Conservation (phyloP, 2,113 vertebrate species). For the Pedetes capensis region DNA sequence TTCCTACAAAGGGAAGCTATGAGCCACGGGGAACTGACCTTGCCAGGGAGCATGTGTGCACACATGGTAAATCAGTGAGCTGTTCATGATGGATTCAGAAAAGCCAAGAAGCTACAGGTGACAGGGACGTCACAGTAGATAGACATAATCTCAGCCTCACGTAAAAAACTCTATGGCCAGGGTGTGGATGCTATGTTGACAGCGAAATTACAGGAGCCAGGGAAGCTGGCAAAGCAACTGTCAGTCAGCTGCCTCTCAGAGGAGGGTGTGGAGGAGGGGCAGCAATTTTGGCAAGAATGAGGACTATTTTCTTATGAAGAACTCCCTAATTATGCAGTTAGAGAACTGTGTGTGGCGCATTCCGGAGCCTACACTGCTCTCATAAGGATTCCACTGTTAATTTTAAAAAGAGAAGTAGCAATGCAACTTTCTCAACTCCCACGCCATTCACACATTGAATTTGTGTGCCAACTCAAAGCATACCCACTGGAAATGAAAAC, state of each 20-base stretch:
- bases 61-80: background rate
- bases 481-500: slow-evolving; percentile 80
- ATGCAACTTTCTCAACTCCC: slow-evolving; percentile 76
- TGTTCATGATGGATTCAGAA: background rate
- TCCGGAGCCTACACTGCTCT: slow-evolving; percentile 28
- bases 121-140: background rate
- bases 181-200: background rate
- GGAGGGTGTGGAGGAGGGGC: background rate
- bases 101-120: background rate
- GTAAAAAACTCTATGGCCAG: background rate
- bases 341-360: slow-evolving; percentile 57
- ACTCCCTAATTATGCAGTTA: slow-evolving; percentile 49
- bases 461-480: slow-evolving; percentile 76
- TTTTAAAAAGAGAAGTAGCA: slow-evolving; percentile 72
- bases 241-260: background rate
- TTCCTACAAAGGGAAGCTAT: background rate
- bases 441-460: slow-evolving; percentile 68
- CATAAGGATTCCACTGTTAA: slow-evolving; percentile 78
- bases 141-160: background rate
- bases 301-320: slow-evolving; percentile 66
- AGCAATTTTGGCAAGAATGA: background rate
- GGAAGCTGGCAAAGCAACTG: background rate
- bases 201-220: background rate
- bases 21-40: background rate
- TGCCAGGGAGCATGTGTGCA: accelerated